Evolutionary conservation across 1,140 invertebrate species (phyloP), one percentile per base, ranked within the genome.

Genomic region (Drosophila seguyi): DNA sequence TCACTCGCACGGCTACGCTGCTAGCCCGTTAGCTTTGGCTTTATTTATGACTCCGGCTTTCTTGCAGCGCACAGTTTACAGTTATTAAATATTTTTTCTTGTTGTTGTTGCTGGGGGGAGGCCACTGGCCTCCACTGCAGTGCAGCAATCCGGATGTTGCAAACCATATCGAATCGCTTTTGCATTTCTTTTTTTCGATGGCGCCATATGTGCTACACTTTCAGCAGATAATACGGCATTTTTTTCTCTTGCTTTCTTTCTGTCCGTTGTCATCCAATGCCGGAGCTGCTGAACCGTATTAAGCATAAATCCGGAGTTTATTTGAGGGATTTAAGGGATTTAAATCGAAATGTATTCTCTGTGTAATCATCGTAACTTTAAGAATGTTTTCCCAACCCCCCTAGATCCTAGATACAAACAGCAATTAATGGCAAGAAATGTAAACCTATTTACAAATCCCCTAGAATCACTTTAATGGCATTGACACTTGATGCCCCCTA

Each of bases 11-110:
- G 50, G 18, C 25, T 13, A 8, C 29, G 8, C 22, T 22, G 18
- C 31, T 34, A 39, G 44, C 42, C 50, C 27, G 29, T 48, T 71
- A 47, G 25, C 41, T 42, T 47, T n/a, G 53, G 27, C 41, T 69
- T 66, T 75, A 90, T 90, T 90, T 88, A 90, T 90, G 86, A 47
- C 52, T 61, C 63, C 63, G 71, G 59, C 62, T 55, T 42, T 57
- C 60, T 65, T 77, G 57, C 55, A 73, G n/a, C n/a, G 52, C 52
- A 73, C 63, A 61, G 63, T 68, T 84, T 73, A 62, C 61, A 75
- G 78, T 88, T 90, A 84, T 85, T 88, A 81, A 90, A 78, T 81
- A 73, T 81, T 42, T 42, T 67, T 48, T n/a, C n/a, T n/a, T n/a
- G n/a, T n/a, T n/a, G n/a, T 50, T 65, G 56, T 29, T 47, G 53